Percentiles rank a stretch among this genome's conserved stretches.
Conservation (phyloP, 2,888 invertebrate genomes). For the Spilarctia lutea region DNA sequence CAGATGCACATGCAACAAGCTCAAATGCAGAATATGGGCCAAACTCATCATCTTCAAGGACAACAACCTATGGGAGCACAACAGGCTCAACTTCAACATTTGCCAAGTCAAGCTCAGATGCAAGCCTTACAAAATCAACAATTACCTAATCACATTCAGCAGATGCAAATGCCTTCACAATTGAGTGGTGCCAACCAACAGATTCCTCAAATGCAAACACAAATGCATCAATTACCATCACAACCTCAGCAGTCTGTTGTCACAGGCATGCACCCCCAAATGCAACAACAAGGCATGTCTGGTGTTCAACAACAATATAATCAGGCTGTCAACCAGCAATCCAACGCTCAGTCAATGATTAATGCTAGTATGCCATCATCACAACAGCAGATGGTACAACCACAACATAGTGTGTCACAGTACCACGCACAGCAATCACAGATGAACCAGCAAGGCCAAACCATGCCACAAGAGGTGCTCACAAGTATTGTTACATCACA, state of each 20-base stretch:
- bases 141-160: constrained; percentile 85
- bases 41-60: constrained; percentile 79
- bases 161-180: constrained; percentile 83
- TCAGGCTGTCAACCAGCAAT: constrained; percentile 82
- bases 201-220: constrained; percentile 84
- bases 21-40: constrained; percentile 82
- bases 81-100: constrained; percentile 83
- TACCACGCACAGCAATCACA: constrained; percentile 83
- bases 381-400: constrained; percentile 82
- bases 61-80: constrained; percentile 80
- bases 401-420: constrained; percentile 82
- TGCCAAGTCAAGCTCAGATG: constrained; percentile 83
- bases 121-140: constrained; percentile 85
- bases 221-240: constrained; percentile 82
- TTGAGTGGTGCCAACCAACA: constrained; percentile 79
- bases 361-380: constrained; percentile 79
- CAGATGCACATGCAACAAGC: constrained; percentile 85
- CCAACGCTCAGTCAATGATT: constrained; percentile 80
- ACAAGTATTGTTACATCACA: constrained; percentile 82
- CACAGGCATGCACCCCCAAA: constrained; percentile 83
- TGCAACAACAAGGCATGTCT: constrained; percentile 81
- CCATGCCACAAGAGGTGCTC: constrained; percentile 82
- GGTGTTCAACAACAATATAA: constrained; percentile 85
- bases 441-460: constrained; percentile 83
- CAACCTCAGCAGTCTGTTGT: constrained; percentile 84